These are phyloP conservation scores for Cheiracanthium punctorium DNA, from an alignment of 2,888 invertebrate genomes.

Conservation along the genomic window DNA sequence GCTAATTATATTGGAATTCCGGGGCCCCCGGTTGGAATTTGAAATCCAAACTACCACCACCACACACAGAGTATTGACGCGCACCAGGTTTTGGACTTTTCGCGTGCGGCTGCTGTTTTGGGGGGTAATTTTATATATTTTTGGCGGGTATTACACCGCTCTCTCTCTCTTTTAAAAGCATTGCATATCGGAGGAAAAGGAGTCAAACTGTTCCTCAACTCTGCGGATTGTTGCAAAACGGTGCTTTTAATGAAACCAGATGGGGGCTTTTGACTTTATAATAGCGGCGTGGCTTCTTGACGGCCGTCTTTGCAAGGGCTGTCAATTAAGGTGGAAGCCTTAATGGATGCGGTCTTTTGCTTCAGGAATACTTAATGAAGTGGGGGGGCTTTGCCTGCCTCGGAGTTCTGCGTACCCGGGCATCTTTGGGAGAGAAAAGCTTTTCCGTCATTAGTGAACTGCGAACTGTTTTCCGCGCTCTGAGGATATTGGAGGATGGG, in stretches of 20 bases:
- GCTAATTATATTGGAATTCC: conserved; percentile 67
- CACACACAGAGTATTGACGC: conserved; percentile 25
- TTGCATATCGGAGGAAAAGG: conserved; percentile 28
- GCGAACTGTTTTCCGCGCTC: background rate
- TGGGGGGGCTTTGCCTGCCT: conserved; percentile 13
- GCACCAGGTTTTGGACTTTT: conserved; percentile 22
- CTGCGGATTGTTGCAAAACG: conserved; percentile 17
- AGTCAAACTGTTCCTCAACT: conserved; percentile 48
- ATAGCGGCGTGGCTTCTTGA: conserved; percentile 39
- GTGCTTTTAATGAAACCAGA: conserved; percentile 62
- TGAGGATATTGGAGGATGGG: background rate
- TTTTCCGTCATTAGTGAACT: conserved; percentile 2
- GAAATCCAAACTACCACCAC: conserved; percentile 37
- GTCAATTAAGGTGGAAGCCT: conserved; percentile 57
- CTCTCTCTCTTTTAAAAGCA: conserved; percentile 36
- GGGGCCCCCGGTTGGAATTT: conserved; percentile 48
- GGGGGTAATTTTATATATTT: conserved; percentile 61
- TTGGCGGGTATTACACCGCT: conserved; percentile 4
- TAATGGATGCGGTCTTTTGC: conserved; percentile 64
- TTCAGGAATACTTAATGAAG: conserved; percentile 64
- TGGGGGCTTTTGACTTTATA: conserved; percentile 50
- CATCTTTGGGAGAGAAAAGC: background rate
- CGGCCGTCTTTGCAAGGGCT: conserved; percentile 49
- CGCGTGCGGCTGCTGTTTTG: too few species aligned
- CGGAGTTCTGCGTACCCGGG: background rate